Base-by-base conservation (phyloP, 2,797 vertebrate species). In the Micropoecilia bifurca region DNA sequence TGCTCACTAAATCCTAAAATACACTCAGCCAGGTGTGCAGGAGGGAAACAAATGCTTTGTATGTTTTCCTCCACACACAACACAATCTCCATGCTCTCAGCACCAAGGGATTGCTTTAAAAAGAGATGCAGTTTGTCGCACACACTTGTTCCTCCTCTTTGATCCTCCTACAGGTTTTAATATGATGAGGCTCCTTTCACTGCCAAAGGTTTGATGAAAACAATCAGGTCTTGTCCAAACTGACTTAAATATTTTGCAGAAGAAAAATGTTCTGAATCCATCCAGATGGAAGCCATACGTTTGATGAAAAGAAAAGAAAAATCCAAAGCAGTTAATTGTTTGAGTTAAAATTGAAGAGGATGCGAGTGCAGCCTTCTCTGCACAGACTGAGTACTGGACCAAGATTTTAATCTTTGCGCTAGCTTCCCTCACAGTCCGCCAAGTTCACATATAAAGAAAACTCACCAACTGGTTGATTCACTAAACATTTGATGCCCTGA, bases 141-240 rank as follows among this genome's bases (percentile, higher is more conserved):
- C 72, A 71, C 77, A 46, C 74, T 3, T 46, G 25, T 47, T 73
- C 68, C 12, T 43, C 53, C 77, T 84, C 75, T 86, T 77, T 78
- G 46, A 88, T 90, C 88, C 81, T 84, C 89, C 88, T 48, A 81
- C 88, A 86, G 79, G 61, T 88, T 88, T 78, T 57, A 82, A 80
- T 81, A 71, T 63, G 46, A 76, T 50, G 72, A 1, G 47, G 77
- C 59, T 36, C 74, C 72, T 47, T 71, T 69, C 46, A 48, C 39
- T 39, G 75, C 77, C 6, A 41, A 73, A 39, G 18, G 25, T 74
- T 73, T 47, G n/a, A 73, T 74, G 45, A 36, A 74, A 84, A 83
- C 55, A 48, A 77, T 80, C 30, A 73, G 20, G 16, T 50, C 20
- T 50, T 50, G 33, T 73, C 47, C 33, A 53, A 53, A 22, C 4